Conservation (phyloP, 2,888 invertebrate genomes). For the Rhingia campestris region DNA sequence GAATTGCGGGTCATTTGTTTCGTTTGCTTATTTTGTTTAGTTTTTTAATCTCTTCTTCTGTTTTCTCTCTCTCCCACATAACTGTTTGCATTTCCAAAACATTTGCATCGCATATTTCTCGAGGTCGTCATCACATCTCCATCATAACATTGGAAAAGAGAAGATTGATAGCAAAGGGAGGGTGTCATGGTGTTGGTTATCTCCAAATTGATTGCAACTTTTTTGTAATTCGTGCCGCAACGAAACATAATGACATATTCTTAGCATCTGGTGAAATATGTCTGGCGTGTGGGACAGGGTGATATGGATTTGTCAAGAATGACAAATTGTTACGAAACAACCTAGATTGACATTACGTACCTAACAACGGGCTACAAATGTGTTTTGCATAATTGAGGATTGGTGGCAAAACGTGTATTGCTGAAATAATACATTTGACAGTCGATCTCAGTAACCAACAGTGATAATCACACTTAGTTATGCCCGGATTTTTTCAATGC, state of each 20-base stretch:
- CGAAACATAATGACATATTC: neutral
- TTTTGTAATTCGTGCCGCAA: slow-evolving; percentile 10
- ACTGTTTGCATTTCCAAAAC: slow-evolving; percentile 5
- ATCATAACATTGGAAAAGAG: neutral
- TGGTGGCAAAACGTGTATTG: too few relatives aligned
- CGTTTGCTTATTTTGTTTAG: slow-evolving; percentile 1
- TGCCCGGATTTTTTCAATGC: too few relatives aligned
- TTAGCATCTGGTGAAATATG: neutral
- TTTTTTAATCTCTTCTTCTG: neutral
- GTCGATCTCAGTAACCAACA: too few relatives aligned
- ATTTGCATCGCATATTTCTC: slow-evolving; percentile 62
- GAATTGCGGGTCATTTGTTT: slow-evolving; percentile 45
- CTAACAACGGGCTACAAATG: too few relatives aligned
- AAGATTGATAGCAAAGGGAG: slow-evolving; percentile 12
- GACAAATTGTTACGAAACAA: too few relatives aligned
- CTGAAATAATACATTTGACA: too few relatives aligned
- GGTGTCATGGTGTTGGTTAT: slow-evolving; percentile 13
- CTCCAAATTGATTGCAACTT: slow-evolving; percentile 27
- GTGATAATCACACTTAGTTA: too few relatives aligned
- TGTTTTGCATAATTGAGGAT: too few relatives aligned
- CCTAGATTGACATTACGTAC: too few relatives aligned
- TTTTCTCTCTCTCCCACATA: slow-evolving; percentile 41
- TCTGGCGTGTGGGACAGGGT: neutral
- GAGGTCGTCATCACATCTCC: slow-evolving; percentile 44
- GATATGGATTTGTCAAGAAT: neutral